A percentile compares a stretch with the other conserved stretches of the same genome.
These are phyloP conservation scores for Shinisaurus crocodilurus DNA, from an alignment of 2,113 vertebrate genomes.

Conservation along the genomic window DNA sequence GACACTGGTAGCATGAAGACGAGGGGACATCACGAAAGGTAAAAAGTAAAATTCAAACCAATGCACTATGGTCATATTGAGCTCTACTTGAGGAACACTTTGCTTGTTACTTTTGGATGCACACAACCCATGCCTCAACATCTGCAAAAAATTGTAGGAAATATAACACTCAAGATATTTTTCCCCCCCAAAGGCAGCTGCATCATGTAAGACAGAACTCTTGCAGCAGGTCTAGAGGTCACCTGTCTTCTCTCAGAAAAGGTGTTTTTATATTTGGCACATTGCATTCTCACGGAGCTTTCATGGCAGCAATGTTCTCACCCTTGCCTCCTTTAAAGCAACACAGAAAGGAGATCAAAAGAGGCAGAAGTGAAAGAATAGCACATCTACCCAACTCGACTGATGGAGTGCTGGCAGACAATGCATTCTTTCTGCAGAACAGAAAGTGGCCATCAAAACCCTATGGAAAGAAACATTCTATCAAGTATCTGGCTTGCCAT, in stretches of 20 bases:
- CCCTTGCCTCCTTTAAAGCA: background rate
- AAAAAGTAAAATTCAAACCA: background rate
- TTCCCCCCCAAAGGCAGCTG: background rate
- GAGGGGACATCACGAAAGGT: too few species aligned
- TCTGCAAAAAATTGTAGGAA: background rate
- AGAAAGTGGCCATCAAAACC: conserved; percentile 28
- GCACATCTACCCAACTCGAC: background rate
- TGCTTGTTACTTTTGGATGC: background rate
- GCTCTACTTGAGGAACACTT: background rate
- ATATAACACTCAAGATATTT: background rate
- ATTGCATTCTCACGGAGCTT: background rate
- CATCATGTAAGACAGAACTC: background rate
- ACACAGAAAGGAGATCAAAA: background rate
- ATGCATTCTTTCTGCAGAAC: conserved; percentile 19
- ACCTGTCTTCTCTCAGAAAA: background rate
- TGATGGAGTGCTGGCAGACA: background rate
- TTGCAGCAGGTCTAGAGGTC: background rate
- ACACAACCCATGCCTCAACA: background rate
- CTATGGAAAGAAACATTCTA: conserved; percentile 14
- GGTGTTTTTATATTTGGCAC: background rate
- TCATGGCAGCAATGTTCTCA: background rate
- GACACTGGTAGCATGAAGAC: too few species aligned
- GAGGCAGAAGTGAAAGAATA: background rate
- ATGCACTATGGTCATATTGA: background rate
- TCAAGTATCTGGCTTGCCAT: conserved; percentile 12